Evolutionary conservation across 1,140 invertebrate species (phyloP).

Genomic region (Drosophila pseudoananassae): DNA sequence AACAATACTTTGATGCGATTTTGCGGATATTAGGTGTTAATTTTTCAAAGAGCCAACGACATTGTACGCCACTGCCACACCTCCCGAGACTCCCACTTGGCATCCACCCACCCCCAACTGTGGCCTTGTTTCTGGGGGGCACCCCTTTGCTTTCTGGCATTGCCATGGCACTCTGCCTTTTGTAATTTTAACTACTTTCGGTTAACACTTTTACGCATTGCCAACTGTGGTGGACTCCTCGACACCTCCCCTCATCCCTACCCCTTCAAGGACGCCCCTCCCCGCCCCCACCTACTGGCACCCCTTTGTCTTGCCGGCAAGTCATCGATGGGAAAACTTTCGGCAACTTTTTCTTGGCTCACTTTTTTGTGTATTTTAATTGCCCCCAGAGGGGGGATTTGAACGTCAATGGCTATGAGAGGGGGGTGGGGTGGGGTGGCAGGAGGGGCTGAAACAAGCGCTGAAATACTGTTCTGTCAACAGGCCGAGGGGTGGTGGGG

Average conservation of each 20-base stretch:
- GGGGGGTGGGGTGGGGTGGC: background rate
- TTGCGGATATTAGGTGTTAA: slow-evolving; percentile 82
- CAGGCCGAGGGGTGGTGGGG: background rate
- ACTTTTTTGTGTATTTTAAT: slow-evolving; percentile 70
- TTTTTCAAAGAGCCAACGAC: slow-evolving; percentile 74
- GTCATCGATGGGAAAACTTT: slow-evolving; percentile 79
- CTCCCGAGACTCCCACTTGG: background rate
- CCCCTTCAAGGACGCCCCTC: background rate
- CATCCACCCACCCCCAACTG: slow-evolving; percentile 2
- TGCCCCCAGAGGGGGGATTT: slow-evolving; percentile 56
- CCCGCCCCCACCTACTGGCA: background rate
- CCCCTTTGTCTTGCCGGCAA: slow-evolving; percentile 40
- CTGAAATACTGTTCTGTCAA: slow-evolving; percentile 57
- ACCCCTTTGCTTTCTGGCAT: slow-evolving; percentile 33
- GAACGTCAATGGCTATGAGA: background rate
- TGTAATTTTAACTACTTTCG: slow-evolving; percentile 82
- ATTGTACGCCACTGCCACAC: slow-evolving; percentile 13
- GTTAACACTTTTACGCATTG: slow-evolving; percentile 82
- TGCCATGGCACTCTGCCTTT: slow-evolving; percentile 74
- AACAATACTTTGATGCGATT: slow-evolving; percentile 82
- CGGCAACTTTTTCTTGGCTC: slow-evolving; percentile 68
- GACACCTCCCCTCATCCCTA: background rate
- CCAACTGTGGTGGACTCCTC: slow-evolving; percentile 50
- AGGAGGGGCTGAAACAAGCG: slow-evolving; percentile 49
- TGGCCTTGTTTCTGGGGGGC: slow-evolving; percentile 2